phyloP scores from a whole-genome alignment of 2,797 vertebrate genomes.

The Rallus crepitans region DNA sequence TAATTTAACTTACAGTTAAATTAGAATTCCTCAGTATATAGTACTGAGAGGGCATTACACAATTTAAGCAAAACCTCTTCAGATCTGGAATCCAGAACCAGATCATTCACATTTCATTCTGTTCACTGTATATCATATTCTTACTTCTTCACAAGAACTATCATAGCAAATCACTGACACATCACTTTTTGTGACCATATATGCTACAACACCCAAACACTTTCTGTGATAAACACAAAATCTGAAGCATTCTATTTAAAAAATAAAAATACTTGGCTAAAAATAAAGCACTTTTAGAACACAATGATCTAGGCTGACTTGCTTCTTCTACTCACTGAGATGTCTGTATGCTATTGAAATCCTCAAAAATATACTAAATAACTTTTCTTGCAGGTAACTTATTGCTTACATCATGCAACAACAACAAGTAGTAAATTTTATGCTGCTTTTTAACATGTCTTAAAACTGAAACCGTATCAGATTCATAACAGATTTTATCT shows the following conservation, averaged over 20 bases:
- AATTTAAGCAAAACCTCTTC: not conserved
- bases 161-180: not conserved
- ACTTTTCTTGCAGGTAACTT: not conserved
- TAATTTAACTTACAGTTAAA: no score
- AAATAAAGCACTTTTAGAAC: not conserved
- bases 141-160: not conserved
- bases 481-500: not conserved
- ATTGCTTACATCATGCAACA: no score
- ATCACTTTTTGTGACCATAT: not conserved
- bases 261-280: no score
- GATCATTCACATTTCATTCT: not conserved
- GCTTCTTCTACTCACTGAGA: not conserved
- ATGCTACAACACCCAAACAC: not conserved
- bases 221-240: not conserved
- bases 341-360: not conserved
- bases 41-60: not conserved
- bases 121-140: not conserved
- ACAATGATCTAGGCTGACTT: not conserved
- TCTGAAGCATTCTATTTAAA: not conserved
- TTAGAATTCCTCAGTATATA: not conserved
- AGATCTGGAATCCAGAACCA: not conserved
- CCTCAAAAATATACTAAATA: not conserved
- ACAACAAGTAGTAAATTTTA: not conserved
- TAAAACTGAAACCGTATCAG: not conserved
- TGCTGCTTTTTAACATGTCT: not conserved